Percentiles rank a stretch among this genome's conserved stretches.
Evolutionary conservation across 2,888 invertebrate species (phyloP).

Genomic region (Agonopterix heracliana): DNA sequence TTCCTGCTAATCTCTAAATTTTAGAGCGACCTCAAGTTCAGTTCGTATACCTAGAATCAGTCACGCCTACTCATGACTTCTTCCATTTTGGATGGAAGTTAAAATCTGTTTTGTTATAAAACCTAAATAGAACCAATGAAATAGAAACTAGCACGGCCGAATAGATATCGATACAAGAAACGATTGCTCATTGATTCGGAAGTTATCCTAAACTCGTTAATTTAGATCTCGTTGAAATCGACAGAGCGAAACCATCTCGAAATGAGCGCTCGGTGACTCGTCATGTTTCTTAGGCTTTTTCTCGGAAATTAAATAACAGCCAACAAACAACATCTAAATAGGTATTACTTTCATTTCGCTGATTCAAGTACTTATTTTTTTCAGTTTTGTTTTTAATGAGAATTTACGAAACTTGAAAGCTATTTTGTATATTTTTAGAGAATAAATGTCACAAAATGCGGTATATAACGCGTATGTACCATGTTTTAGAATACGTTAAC

Average conservation of each 20-base stretch:
- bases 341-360: neutral
- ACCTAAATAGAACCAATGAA: neutral
- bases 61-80: too few relatives aligned
- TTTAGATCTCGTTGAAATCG: constrained; percentile 50
- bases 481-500: too few relatives aligned
- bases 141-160: too few relatives aligned
- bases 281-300: constrained; percentile 30
- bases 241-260: constrained; percentile 47
- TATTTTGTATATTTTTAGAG: too few relatives aligned
- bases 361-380: neutral
- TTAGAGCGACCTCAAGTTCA: too few relatives aligned
- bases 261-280: constrained; percentile 51
- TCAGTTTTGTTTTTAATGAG: neutral
- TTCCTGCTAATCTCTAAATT: too few relatives aligned
- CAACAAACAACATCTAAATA: neutral
- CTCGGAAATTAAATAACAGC: constrained; percentile 22
- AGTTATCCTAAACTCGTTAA: constrained; percentile 37
- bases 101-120: neutral
- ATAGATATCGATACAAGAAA: too few relatives aligned
- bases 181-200: constrained; percentile 17
- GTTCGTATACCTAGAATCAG: too few relatives aligned
- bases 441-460: too few relatives aligned
- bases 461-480: too few relatives aligned
- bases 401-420: too few relatives aligned
- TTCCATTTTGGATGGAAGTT: too few relatives aligned